phyloP scores from a whole-genome alignment of 2,113 vertebrate species.

The Lasiurus borealis region DNA sequence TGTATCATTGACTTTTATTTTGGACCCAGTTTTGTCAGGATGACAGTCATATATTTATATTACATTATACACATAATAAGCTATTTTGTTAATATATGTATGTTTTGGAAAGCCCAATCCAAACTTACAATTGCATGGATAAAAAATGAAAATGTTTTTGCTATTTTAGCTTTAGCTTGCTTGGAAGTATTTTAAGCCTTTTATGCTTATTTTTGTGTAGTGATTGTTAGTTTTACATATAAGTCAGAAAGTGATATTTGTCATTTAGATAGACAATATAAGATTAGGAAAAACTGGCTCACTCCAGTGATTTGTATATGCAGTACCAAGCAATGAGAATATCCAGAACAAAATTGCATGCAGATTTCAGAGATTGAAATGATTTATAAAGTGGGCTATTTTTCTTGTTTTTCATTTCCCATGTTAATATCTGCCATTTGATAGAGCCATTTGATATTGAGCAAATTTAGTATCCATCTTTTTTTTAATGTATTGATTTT shows the following conservation, averaged over 20 bases:
- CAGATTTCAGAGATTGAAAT: background rate
- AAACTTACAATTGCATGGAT: background rate
- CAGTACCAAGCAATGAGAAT: background rate
- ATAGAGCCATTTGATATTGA: background rate
- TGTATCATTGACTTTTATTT: background rate
- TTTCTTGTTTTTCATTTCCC: background rate
- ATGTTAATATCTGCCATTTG: background rate
- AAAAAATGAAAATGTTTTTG: background rate
- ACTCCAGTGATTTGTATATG: background rate
- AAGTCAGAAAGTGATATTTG: background rate
- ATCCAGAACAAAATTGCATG: background rate
- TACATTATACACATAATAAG: background rate
- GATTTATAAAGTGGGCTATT: background rate
- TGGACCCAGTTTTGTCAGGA: background rate
- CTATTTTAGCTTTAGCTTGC: background rate
- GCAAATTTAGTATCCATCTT: background rate
- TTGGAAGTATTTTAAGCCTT: constrained; percentile 5
- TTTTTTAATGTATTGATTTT: too few species aligned
- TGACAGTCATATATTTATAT: too few species aligned
- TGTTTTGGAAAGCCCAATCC: background rate
- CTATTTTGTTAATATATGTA: background rate
- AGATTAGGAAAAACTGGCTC: background rate
- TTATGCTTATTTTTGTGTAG: background rate
- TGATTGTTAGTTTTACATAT: background rate
- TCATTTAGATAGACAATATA: background rate